Conservation (phyloP, 2,888 invertebrate genomes). For the Thereva unica region DNA sequence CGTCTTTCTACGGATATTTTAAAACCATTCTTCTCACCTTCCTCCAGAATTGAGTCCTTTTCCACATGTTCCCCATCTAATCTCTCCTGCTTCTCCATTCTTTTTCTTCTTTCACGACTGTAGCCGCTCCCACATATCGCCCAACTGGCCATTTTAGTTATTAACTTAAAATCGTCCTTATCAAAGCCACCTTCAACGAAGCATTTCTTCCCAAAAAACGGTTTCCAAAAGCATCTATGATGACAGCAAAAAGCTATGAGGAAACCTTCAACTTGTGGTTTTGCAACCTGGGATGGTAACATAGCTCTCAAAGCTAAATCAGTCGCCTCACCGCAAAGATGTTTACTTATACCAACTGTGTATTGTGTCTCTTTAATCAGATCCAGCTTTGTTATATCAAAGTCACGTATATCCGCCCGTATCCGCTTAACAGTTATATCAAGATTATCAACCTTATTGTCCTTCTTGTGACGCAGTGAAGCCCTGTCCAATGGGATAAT, state of each 20-base stretch:
- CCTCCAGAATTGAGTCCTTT: conserved; percentile 44
- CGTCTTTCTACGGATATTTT: conserved; percentile 59
- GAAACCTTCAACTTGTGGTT: conserved; percentile 61
- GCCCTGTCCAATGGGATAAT: conserved; percentile 79
- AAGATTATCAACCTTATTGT: conserved; percentile 64
- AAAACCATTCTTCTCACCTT: conserved; percentile 43
- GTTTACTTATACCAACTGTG: conserved; percentile 82
- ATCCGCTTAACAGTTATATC: conserved; percentile 63
- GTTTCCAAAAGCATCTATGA: conserved; percentile 76
- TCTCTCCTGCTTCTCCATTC: conserved; percentile 45
- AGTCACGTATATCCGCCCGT: conserved; percentile 80
- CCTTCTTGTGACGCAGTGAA: conserved; percentile 79
- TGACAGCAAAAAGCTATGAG: conserved; percentile 89
- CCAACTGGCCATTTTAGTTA: conserved; percentile 86
- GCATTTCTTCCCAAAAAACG: conserved; percentile 71
- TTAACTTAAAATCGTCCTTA: conserved; percentile 70
- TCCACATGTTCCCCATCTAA: conserved; percentile 19
- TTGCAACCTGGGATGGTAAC: conserved; percentile 52
- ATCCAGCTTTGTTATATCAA: conserved; percentile 65
- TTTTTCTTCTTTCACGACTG: conserved; percentile 60
- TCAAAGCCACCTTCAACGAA: conserved; percentile 63
- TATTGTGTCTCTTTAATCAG: conserved; percentile 55
- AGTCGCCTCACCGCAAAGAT: conserved; percentile 87
- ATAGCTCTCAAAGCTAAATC: conserved; percentile 77
- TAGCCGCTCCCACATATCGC: conserved; percentile 79